Evolutionary conservation across 37 sponge, comb jelly and placozoan species (phyloP).

Genomic region (Geodia barretti): DNA sequence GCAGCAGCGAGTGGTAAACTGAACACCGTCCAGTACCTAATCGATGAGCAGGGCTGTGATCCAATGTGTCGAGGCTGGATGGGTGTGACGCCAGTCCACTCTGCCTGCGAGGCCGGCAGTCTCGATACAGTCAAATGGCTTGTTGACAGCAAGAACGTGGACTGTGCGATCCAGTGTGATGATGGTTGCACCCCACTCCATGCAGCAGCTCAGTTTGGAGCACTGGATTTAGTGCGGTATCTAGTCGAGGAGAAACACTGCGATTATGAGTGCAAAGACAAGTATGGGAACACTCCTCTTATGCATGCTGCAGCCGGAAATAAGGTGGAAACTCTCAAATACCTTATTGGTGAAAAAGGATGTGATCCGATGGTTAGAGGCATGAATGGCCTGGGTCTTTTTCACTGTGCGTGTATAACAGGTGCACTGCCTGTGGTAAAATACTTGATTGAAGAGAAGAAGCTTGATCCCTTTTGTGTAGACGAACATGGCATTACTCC

Average conservation of each 20-base stretch:
- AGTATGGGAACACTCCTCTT: not conserved
- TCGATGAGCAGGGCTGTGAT: not conserved
- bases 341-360: no score
- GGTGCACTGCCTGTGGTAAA: no score
- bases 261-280: not conserved
- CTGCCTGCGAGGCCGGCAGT: constrained; percentile 2
- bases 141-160: not conserved
- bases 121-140: constrained; percentile 9
- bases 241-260: not conserved
- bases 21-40: constrained; percentile 6
- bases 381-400: no score
- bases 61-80: not conserved
- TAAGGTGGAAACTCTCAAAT: no score
- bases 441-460: no score
- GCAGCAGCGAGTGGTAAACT: constrained; percentile 28
- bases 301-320: no score
- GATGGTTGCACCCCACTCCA: constrained; percentile 6
- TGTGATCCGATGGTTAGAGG: no score
- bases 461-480: no score
- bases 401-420: no score
- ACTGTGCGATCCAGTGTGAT: not conserved
- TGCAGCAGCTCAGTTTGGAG: not conserved
- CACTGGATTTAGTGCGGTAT: not conserved
- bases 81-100: not conserved
- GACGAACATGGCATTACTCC: no score